Evolutionary conservation across 1,140 invertebrate genomes (phyloP), one percentile per base, ranked within the genome.

Genomic region (Metaphire vulgaris): DNA sequence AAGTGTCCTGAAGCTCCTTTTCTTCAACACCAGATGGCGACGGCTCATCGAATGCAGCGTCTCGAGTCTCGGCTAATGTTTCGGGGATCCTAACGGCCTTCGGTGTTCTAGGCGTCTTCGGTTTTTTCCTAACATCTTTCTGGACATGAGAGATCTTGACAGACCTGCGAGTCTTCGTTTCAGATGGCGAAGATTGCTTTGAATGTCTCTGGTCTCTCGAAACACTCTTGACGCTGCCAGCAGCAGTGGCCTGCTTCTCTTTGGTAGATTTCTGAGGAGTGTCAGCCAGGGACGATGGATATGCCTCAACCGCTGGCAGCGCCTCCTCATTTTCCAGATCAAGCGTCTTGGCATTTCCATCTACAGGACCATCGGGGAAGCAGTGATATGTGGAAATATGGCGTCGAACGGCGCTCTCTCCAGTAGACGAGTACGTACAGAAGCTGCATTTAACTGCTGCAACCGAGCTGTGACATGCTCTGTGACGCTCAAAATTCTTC

Each of bases 401-500:
- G 14, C 72, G 1, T 2, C 34, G 32, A 41, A 73, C 28, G n/a
- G 72, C 72, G 34, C 29, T 73, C n/a, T 73, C 72, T 56, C 33
- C 41, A 2, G 32, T 73, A 2, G 72, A 73, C 33, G 72, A 73
- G 72, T 34, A 73, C 28, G 32, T 73, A 30, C 72, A 73, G 41
- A 56, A 73, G 26, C 56, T n/a, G 56, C 72, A 73, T 41, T 73
- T 73, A 34, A 73, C 33, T 1, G 72, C 31, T 41, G 28, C 16
- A 31, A 30, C 73, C 90, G 90, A 21, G 93, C 93, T 29, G 88
- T 97, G 95, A 83, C 95, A 96, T 84, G 93, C 91, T 86, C 92
- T 92, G 83, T 98, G 95, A 21, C 95, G 89, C 82, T 97, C 94
- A 83, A 96, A 89, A 86, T 96, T 96, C 91, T 93, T 94, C 85